Percentiles rank a stretch among this genome's conserved stretches.
Conservation (phyloP, 2,113 vertebrate genomes). For the Xiphorhynchus elegans region DNA sequence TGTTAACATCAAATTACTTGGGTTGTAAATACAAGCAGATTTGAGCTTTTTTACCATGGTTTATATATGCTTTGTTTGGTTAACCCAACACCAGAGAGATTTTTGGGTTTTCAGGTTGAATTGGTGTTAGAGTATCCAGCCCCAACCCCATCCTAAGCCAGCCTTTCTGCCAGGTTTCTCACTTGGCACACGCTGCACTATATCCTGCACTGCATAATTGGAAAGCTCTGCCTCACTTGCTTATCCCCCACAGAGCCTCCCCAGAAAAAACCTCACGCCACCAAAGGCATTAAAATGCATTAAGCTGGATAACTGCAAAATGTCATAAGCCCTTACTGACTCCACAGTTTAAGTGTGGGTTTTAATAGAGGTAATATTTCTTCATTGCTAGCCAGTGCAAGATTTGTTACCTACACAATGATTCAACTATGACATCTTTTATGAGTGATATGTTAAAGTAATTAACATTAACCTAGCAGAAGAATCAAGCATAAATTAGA, state of each 20-base stretch:
- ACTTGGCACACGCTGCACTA: not conserved
- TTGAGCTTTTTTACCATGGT: not conserved
- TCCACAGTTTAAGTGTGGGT: not conserved
- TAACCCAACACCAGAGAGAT: not conserved
- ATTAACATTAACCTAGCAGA: conserved; percentile 54
- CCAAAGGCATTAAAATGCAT: conserved; percentile 39
- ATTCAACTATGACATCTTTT: conserved; percentile 49
- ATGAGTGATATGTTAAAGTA: conserved; percentile 55
- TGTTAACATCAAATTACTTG: not conserved
- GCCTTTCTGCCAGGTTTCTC: not conserved
- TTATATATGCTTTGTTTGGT: not conserved
- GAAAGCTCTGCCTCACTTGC: not conserved
- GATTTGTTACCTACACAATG: conserved; percentile 56
- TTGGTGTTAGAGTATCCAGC: accelerated
- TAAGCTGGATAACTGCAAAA: conserved; percentile 36
- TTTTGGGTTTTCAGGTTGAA: not conserved
- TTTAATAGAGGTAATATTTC: conserved; percentile 60
- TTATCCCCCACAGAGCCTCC: not conserved
- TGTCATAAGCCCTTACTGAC: conserved; percentile 1
- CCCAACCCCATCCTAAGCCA: not conserved
- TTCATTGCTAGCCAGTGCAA: conserved; percentile 35
- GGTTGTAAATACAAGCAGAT: not conserved
- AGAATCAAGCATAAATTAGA: conserved; percentile 37
- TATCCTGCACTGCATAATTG: not conserved
- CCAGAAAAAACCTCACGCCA: not conserved